These are phyloP conservation scores for Raphicerus campestris DNA, from an alignment of 2,113 vertebrate genomes.

Conservation along the genomic window DNA sequence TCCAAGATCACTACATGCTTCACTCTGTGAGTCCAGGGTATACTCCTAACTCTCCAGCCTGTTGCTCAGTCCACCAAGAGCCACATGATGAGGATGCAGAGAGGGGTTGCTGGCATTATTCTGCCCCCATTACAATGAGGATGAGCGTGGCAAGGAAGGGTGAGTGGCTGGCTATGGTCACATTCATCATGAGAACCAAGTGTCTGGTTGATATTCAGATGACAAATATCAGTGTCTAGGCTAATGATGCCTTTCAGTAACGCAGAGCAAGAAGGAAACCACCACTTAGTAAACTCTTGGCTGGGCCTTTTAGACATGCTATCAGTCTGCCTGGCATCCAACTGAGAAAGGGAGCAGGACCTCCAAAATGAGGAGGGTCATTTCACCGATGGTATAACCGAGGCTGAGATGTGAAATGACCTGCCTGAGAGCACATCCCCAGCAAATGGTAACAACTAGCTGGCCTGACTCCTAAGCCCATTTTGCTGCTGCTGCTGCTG, in stretches of 20 bases:
- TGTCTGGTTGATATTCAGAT: background rate
- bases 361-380: background rate
- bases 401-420: background rate
- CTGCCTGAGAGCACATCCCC: background rate
- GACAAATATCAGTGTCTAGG: background rate
- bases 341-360: background rate
- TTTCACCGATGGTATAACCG: background rate
- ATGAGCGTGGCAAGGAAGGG: background rate
- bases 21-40: background rate
- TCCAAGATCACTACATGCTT: background rate
- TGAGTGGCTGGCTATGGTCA: background rate
- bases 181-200: background rate
- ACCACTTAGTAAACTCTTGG: background rate
- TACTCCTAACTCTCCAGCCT: background rate
- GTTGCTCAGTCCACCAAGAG: background rate
- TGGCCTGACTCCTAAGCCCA: background rate
- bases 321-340: background rate
- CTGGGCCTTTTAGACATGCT: background rate
- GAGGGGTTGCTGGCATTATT: background rate
- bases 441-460: background rate
- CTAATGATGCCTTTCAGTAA: too few species aligned
- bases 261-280: background rate
- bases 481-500: too few species aligned
- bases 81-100: background rate
- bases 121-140: background rate